Percentiles rank a stretch among this genome's conserved stretches.
These are phyloP conservation scores for Heterotilapia buettikoferi DNA, from an alignment of 2,113 vertebrate genomes.

Conservation along the genomic window DNA sequence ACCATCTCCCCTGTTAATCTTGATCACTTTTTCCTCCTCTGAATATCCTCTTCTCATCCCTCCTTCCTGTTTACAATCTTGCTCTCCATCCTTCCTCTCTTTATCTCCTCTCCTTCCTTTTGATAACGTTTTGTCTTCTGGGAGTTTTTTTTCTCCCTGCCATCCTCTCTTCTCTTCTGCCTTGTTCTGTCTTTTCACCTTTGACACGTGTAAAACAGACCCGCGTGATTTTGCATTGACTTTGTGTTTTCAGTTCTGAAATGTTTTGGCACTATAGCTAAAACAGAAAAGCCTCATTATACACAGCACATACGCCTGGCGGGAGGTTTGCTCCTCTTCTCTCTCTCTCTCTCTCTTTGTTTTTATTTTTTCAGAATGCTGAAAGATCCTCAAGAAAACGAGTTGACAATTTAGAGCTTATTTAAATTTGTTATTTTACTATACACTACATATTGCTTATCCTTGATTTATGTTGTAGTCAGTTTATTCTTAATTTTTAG, in stretches of 20 bases:
- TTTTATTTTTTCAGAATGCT: neutral
- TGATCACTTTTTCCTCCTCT: constrained; percentile 21
- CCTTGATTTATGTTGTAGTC: neutral
- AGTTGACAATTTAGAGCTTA: neutral
- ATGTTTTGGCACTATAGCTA: neutral
- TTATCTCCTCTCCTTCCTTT: neutral
- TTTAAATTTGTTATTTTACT: neutral
- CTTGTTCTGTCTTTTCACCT: neutral
- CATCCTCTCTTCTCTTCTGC: neutral
- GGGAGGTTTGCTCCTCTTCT: neutral
- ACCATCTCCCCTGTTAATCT: constrained; percentile 19
- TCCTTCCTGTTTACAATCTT: neutral
- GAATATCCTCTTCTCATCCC: neutral
- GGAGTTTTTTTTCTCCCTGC: neutral
- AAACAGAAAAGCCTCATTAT: neutral
- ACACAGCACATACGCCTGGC: neutral
- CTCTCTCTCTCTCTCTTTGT: neutral
- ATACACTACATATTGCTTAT: neutral
- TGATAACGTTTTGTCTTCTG: neutral
- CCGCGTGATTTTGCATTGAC: neutral
- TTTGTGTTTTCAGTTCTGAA: neutral
- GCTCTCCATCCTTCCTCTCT: neutral
- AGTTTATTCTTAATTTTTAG: neutral
- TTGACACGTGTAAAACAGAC: neutral
- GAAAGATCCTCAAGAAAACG: neutral